Base-by-base conservation (phyloP, 2,888 invertebrate genomes). In the Oligia strigilis region DNA sequence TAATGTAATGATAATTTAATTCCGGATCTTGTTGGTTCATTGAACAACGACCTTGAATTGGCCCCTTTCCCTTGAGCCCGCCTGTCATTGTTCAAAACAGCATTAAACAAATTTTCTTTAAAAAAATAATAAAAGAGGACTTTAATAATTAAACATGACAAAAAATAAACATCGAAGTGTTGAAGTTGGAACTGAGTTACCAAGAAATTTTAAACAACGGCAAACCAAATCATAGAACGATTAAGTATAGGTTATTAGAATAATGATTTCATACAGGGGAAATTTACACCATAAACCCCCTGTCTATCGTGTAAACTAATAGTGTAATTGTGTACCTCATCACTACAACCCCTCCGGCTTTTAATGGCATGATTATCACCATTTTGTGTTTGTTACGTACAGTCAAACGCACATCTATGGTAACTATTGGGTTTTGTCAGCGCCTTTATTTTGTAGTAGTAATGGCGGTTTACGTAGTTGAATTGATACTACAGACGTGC, bases 251-350 rank as follows among this genome's bases (percentile, higher is more conserved):
- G 52, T 62, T 36, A 73, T 75, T 58, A 8, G 19, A 66, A 67
- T 75, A 49, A 13, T 19, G 14, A 46, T 36, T 40, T 3, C 17
- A 5, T 29, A 58, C n/a, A 60, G n/a, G 40, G 62, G 55, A 29
- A 67, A 17, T 36, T 29, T 36, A 36, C 17, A 64, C 17, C 1
- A 17, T 36, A n/a, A 2, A 62, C 62, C 29, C 14, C 23, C n/a
- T n/a, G 46, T 46, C 2, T 55, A 46, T 17, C 13, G 55, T n/a
- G 49, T 46, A 36, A 55, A 81, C 19, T 55, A 73, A 62, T 81
- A 29, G 52, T 36, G 62, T 49, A 2, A 66, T 66, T 80, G 81
- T 74, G 67, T 67, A 55, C n/a, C 17, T 67, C 23, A 74, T 69
- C 23, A 49, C 55, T 58, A 14, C 60, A 43, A 52, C 46, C 75